Evolutionary conservation across 2,888 invertebrate genomes (phyloP).

Genomic region (Heliconius erato): DNA sequence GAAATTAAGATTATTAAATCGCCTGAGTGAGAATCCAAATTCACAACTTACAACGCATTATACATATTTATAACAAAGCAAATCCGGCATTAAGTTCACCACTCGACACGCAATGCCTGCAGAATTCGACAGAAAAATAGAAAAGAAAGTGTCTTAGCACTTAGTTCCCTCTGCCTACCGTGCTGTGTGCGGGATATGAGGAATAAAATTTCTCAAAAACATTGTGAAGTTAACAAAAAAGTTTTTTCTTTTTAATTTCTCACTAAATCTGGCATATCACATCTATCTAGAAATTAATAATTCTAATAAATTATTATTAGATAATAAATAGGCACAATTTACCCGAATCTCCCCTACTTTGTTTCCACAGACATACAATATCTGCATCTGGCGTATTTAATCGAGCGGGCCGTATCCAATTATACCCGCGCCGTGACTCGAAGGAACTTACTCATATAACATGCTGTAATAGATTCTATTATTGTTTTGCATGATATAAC

Average conservation of each 20-base stretch:
- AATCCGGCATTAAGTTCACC: not conserved
- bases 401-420: constrained; percentile 10
- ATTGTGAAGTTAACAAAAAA: not conserved
- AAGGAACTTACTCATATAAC: not conserved
- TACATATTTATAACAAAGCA: not conserved
- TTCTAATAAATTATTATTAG: not conserved
- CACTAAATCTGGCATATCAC: too few species aligned
- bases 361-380: constrained; percentile 1
- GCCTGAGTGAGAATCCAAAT: too few species aligned
- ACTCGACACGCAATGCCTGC: not conserved
- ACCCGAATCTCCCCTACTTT: not conserved
- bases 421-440: not conserved
- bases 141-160: not conserved
- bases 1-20: too few species aligned
- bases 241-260: too few species aligned
- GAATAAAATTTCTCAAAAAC: too few species aligned
- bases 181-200: not conserved
- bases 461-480: constrained; percentile 5
- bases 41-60: too few species aligned
- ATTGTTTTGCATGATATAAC: not conserved
- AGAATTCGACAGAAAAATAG: not conserved
- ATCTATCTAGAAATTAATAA: not conserved
- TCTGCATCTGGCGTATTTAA: constrained; percentile 20
- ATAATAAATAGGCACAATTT: not conserved
- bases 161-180: not conserved